These are phyloP conservation scores for Oncorhynchus mykiss DNA, from an alignment of 2,113 vertebrate species.

Conservation along the genomic window DNA sequence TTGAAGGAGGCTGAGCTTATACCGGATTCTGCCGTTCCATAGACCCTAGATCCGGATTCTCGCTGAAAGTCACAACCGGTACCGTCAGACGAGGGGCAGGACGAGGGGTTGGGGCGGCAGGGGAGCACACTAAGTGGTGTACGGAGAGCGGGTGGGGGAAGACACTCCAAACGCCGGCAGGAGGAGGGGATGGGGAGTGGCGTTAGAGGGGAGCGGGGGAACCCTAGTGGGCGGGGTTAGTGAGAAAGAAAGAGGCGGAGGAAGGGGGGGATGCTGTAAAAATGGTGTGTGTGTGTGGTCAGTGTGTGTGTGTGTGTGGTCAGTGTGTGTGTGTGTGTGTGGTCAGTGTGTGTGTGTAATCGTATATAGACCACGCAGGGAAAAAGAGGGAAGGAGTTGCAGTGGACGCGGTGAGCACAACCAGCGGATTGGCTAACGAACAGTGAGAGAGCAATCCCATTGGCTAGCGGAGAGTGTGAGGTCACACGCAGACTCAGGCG, in stretches of 20 bases:
- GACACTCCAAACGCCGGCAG: too few relatives aligned
- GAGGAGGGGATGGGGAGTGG: too few relatives aligned
- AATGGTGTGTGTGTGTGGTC: slow-evolving; percentile 6
- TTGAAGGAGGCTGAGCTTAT: slow-evolving; percentile 85
- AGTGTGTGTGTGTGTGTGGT: slow-evolving; percentile 30
- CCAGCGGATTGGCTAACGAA: slow-evolving; percentile 32
- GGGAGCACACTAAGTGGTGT: slow-evolving; percentile 56
- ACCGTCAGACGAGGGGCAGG: slow-evolving; percentile 61
- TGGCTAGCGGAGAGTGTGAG: slow-evolving; percentile 46
- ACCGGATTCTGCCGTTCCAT: slow-evolving; percentile 82
- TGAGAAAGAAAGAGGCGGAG: too few relatives aligned
- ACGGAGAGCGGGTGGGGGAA: slow-evolving; percentile 38
- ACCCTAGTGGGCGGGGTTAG: too few relatives aligned
- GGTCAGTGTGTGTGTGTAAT: slow-evolving; percentile 26
- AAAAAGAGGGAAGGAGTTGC: slow-evolving; percentile 20
- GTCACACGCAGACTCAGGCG: slow-evolving; percentile 53
- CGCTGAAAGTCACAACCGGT: slow-evolving; percentile 80
- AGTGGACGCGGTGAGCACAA: slow-evolving; percentile 39
- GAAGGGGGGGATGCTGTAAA: neutral
- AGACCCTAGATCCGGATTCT: slow-evolving; percentile 74
- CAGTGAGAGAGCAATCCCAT: slow-evolving; percentile 52
- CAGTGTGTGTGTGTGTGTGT: slow-evolving; percentile 16
- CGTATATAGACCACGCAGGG: slow-evolving; percentile 35
- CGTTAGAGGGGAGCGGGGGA: too few relatives aligned
- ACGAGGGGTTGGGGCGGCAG: slow-evolving; percentile 54